Base-by-base conservation (phyloP, 23 tunicate genomes). In the Trididemnum nubilum region DNA sequence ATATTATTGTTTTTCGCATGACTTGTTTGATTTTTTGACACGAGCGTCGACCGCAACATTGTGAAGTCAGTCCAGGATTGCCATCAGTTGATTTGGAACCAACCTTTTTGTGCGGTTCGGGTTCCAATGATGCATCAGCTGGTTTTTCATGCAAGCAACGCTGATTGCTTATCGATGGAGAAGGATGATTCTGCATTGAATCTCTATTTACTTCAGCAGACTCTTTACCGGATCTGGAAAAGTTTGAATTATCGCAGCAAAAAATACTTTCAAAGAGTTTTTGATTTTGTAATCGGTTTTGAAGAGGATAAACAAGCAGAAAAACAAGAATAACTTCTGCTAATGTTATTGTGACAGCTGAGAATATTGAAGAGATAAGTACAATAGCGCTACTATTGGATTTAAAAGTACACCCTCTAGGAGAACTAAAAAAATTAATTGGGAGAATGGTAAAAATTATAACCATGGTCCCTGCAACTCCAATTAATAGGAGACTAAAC, bases 401-500 rank as follows among this genome's bases (percentile, higher is more conserved):
- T 2, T 38, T 5, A 33, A 69, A 50, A 4, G 34, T 51, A 51
- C 92, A 88, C 15, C 87, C 87, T 0, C 50, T 36, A 22, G 83
- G 58, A 0, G 74, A 38, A 36, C 76, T 57, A 26, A 64, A 33
- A 44, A 74, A 88, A 40, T 34, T 26, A 3, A 18, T 29, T 5
- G 87, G 87, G 29, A 64, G 27, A 1, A 36, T 22, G 63, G 22
- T 39, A 30, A 70, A 35, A 29, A 70, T 37, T 18, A 70, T 67
- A 4, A 65, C 65, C 22, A 36, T 25, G 3, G 40, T 24, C 15
- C 85, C 85, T 22, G 65, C 64, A 29, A 65, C 51, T 5, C 82
- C 49, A n/a, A 88, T 63, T 21, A 82, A 31, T 1, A 36, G 57
- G 3, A 88, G 36, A 38, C 92, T 86, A 4, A 70, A 28, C 15